These are phyloP conservation scores for Ancistrus triradiatus DNA, from an alignment of 2,113 vertebrate genomes.

Conservation along the genomic window DNA sequence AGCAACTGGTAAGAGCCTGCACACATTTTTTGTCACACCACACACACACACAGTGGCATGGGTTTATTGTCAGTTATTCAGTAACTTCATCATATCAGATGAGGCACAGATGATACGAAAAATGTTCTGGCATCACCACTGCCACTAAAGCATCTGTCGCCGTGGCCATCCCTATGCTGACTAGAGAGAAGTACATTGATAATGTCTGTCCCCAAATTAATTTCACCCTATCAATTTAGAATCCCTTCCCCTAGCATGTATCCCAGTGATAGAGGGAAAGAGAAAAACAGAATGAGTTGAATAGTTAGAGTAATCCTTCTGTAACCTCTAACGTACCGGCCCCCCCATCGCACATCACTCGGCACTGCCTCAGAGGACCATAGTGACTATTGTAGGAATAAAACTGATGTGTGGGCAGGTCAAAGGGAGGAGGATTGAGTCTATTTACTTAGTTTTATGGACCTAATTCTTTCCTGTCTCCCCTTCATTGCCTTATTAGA, in stretches of 20 bases:
- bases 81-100: too few relatives aligned
- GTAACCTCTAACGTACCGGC: slow-evolving; percentile 74
- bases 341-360: slow-evolving; percentile 61
- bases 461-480: slow-evolving; percentile 45
- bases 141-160: slow-evolving; percentile 39
- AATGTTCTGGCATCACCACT: slow-evolving; percentile 33
- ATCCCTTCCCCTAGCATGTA: too few relatives aligned
- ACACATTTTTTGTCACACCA: background rate
- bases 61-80: too few relatives aligned
- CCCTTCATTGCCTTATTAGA: slow-evolving; percentile 29
- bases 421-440: slow-evolving; percentile 50
- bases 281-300: slow-evolving; percentile 47
- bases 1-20: slow-evolving; percentile 89
- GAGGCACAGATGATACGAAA: too few relatives aligned
- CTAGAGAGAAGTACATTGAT: slow-evolving; percentile 56
- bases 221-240: too few relatives aligned
- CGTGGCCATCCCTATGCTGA: slow-evolving; percentile 51
- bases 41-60: background rate
- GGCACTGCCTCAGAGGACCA: slow-evolving; percentile 45
- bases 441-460: slow-evolving; percentile 62
- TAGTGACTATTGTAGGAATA: slow-evolving; percentile 41
- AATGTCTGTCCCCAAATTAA: too few relatives aligned
- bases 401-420: slow-evolving; percentile 46
- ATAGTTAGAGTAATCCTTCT: slow-evolving; percentile 81
- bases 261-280: too few relatives aligned